Base-by-base conservation (phyloP, 1,140 invertebrate genomes). In the Drosophila kohkoa region DNA sequence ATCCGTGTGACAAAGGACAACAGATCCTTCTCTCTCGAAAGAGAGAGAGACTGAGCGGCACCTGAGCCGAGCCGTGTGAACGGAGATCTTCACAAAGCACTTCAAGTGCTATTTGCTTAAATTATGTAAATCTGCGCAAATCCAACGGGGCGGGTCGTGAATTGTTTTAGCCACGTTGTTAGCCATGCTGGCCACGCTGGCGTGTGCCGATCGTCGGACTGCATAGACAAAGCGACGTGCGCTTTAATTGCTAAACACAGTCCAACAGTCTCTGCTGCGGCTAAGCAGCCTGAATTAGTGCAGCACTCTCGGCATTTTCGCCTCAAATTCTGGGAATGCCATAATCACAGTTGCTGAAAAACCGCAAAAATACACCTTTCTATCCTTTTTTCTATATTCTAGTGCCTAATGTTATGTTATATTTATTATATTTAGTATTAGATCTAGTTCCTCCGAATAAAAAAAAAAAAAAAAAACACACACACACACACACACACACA, bases 71-170 rank as follows among this genome's bases (percentile, higher is more conserved):
- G 52, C 51, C 82, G 82, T 87, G 82, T 87, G 82, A 87, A 83
- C 82, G 48, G 55, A 52, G 79, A 66, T 65, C 74, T 65, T 82
- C 78, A 83, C 82, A 79, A 8, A 38, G 13, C n/a, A 65, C 66
- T 72, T 82, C 83, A 80, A 77, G 77, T 88, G 70, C 58, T 88
- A 77, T 87, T 87, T 87, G 80, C 15, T 81, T 88, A 89, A 87
- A 87, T 87, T 87, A 87, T 89, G 85, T 32, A 83, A 87, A 87
- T 87, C 82, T 88, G 57, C 48, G 68, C 79, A 87, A 88, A 88
- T 86, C 83, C 82, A 52, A 57, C 82, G 76, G 76, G 83, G 79
- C 82, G 82, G 79, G 48, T 62, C 52, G 30, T 25, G 55, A 16
- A 79, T 75, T 78, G 67, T 58, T 32, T 6, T 32, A 32, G 30